Percentiles rank a stretch among this genome's conserved stretches.
Evolutionary conservation across 1,140 invertebrate genomes (phyloP).

Genomic region (Heliconius nattereri): DNA sequence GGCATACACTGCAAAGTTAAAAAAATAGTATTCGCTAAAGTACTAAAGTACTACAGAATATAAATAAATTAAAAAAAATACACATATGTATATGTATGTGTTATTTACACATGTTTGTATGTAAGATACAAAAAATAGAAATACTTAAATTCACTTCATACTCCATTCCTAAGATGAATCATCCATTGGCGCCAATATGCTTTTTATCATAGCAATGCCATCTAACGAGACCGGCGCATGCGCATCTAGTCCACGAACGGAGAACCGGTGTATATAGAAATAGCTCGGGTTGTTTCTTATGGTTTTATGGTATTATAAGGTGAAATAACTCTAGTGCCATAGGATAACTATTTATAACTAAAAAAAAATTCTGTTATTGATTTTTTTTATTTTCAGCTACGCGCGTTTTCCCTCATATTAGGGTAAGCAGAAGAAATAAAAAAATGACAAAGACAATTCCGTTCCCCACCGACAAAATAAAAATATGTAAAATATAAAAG

Average conservation of each 20-base stretch:
- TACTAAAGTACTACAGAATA: no score
- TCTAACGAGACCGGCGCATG: background rate
- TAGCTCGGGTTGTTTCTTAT: background rate
- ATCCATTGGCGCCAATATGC: background rate
- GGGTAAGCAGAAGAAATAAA: no score
- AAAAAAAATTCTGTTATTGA: background rate
- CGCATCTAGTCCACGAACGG: background rate
- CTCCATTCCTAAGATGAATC: background rate
- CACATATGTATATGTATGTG: no score
- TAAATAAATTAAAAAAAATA: no score
- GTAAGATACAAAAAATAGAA: background rate
- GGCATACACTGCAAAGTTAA: no score
- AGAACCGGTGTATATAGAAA: constrained; percentile 9
- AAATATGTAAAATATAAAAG: no score
- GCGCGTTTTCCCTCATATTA: no score
- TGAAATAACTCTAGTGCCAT: background rate
- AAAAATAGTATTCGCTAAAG: no score
- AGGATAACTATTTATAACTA: background rate
- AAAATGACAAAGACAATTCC: no score
- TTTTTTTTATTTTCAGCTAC: background rate
- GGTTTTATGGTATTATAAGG: background rate
- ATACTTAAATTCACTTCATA: background rate
- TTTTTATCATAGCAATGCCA: background rate
- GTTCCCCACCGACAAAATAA: no score
- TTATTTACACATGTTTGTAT: no score